A percentile compares a stretch with the other conserved stretches of the same genome.
phyloP scores from a whole-genome alignment of 2,797 vertebrate genomes.

The Notoglanidium macrostoma region DNA sequence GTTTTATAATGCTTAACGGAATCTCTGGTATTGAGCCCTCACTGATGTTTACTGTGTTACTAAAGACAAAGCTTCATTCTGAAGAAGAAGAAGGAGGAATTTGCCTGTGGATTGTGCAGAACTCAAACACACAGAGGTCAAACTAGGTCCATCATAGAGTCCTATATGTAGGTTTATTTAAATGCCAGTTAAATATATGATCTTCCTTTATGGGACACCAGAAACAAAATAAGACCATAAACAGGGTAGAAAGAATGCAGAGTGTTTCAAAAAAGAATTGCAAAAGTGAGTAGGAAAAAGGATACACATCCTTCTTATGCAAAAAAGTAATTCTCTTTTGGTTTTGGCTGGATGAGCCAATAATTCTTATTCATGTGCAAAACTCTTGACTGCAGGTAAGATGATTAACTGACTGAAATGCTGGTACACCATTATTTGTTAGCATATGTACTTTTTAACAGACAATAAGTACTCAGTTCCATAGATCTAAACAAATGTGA shows the following conservation, averaged over 20 bases:
- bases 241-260: conserved; percentile 15
- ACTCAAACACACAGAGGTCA: neutral
- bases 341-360: neutral
- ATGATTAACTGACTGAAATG: neutral
- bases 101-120: conserved; percentile 25
- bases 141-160: conserved; percentile 42
- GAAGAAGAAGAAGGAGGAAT: conserved; percentile 8
- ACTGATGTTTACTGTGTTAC: conserved; percentile 19
- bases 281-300: neutral
- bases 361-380: neutral
- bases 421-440: neutral
- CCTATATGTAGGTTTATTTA: conserved; percentile 29
- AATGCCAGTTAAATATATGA: conserved; percentile 44
- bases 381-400: neutral
- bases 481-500: neutral
- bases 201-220: conserved; percentile 27
- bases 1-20: conserved; percentile 28
- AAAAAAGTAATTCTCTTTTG: neutral
- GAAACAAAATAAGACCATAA: conserved; percentile 29
- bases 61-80: neutral
- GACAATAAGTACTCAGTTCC: neutral
- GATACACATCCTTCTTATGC: neutral
- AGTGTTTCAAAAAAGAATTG: neutral
- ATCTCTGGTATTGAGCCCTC: conserved; percentile 31
- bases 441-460: neutral